Percentiles rank a stretch among this genome's conserved stretches.
phyloP scores from a whole-genome alignment of 2,888 invertebrate genomes.

The Caenorhabditis virilis region DNA sequence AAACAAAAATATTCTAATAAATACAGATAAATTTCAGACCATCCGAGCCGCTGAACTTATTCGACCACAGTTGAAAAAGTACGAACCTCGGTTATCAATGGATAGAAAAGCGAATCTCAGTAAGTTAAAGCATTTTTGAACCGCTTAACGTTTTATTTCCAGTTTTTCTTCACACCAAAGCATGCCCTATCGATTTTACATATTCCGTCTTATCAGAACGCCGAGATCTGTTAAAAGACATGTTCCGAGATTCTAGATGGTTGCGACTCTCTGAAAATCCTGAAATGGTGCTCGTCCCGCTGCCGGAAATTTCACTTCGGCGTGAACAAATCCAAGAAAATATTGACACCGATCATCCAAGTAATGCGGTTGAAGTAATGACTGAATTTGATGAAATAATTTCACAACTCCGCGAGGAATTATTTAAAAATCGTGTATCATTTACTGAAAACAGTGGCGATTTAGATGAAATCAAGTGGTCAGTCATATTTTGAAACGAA shows the following conservation, averaged over 20 bases:
- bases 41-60: slow-evolving; percentile 38
- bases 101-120: slow-evolving; percentile 46
- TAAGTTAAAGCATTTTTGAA: slow-evolving; percentile 18
- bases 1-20: neutral
- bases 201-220: slow-evolving; percentile 28
- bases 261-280: slow-evolving; percentile 28
- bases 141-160: slow-evolving; percentile 5
- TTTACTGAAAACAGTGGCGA: slow-evolving; percentile 13
- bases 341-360: neutral
- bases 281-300: slow-evolving; percentile 14
- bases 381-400: slow-evolving; percentile 31
- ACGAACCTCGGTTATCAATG: slow-evolving; percentile 21
- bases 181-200: slow-evolving; percentile 42
- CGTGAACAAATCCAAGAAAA: slow-evolving; percentile 8
- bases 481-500: too few species aligned
- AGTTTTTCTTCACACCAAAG: slow-evolving; percentile 59
- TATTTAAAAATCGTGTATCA: slow-evolving; percentile 13
- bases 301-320: slow-evolving; percentile 33
- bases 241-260: slow-evolving; percentile 32
- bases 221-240: slow-evolving; percentile 21
- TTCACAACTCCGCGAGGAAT: slow-evolving; percentile 2
- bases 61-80: slow-evolving; percentile 20
- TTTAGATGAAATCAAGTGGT: slow-evolving; percentile 31
- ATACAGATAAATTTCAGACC: slow-evolving; percentile 8
- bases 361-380: neutral